Conservation (phyloP, 2,113 vertebrate species). For the Synchiropus splendidus region DNA sequence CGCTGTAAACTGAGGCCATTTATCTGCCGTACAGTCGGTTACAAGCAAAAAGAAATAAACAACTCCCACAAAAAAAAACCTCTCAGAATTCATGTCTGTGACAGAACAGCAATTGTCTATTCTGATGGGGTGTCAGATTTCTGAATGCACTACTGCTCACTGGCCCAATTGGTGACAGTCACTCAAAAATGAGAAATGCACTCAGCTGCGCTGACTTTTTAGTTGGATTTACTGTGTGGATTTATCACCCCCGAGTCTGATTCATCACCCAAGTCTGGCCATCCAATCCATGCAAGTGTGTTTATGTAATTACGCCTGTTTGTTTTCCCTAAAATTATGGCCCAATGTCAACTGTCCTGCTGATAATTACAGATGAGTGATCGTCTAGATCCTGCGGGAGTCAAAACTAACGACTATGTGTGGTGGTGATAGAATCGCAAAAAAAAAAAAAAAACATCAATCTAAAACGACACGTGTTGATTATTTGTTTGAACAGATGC, state of each 20-base stretch:
- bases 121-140: constrained; percentile 32
- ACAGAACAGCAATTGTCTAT: constrained; percentile 28
- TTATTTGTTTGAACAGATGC: too few relatives aligned
- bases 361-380: constrained; percentile 18
- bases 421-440: too few relatives aligned
- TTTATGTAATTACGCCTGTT: too few relatives aligned
- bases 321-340: too few relatives aligned
- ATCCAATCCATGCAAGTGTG: too few relatives aligned
- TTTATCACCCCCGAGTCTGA: not conserved
- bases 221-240: constrained; percentile 5
- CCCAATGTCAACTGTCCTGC: too few relatives aligned
- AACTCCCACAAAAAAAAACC: constrained; percentile 5
- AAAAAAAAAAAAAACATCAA: constrained; percentile 1
- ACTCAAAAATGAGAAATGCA: constrained; percentile 22
- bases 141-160: constrained; percentile 34
- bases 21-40: constrained; percentile 12
- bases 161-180: constrained; percentile 28
- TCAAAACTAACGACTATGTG: too few relatives aligned
- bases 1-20: not conserved
- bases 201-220: constrained; percentile 5
- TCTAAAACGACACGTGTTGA: too few relatives aligned
- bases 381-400: not conserved
- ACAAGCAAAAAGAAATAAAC: constrained; percentile 16
- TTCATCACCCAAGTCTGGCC: too few relatives aligned
- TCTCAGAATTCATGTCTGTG: constrained; percentile 12